Base-by-base conservation (phyloP, 2,797 vertebrate genomes). In the Crax fasciolata region DNA sequence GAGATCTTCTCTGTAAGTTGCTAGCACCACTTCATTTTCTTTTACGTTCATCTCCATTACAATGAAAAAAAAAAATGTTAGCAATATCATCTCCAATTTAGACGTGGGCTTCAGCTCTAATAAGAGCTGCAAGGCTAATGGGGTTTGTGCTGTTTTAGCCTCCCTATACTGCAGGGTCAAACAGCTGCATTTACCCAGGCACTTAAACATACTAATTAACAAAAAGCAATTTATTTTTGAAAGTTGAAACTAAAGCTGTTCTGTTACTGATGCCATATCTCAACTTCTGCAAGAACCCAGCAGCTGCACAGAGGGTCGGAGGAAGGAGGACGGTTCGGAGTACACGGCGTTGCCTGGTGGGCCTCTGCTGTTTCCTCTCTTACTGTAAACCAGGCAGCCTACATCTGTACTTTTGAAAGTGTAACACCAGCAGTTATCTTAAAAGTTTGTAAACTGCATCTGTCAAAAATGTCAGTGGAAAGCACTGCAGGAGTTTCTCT, bases 11-110 rank as follows among this genome's bases (percentile, higher is more conserved):
- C 32, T 15, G 6, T 35, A 44, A 70, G 10, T 21, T 82, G 11
- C 43, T 67, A 59, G 30, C 25, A 65, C 58, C 44, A 39, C 10
- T 65, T 95, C 48, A 57, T 79, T 94, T 57, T 66, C 41, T 83
- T 61, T 85, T 46, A 68, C 25, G 44, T 61, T 91, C 27, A 44
- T 32, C 73, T 84, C 78, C 67, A 91, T 83, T 95, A 43, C 82
- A 93, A 87, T 21, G 9, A 67, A 75, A 21, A 10, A 27, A 81
- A 28, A 61, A 57, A 32, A 41, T 39, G 15, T 46, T 68, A 49
- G 54, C 52, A 52, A 28, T 6, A 58, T 61, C 55, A 63, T 76
- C 54, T 88, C 25, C 3, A 10, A 52, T 84, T 91, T 15, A 38
- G 39, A 44, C 9, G 32, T 24, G 76, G 38, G 30, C 71, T 92